Evolutionary conservation across 2,888 invertebrate species (phyloP).

Genomic region (Acholoe squamosa): DNA sequence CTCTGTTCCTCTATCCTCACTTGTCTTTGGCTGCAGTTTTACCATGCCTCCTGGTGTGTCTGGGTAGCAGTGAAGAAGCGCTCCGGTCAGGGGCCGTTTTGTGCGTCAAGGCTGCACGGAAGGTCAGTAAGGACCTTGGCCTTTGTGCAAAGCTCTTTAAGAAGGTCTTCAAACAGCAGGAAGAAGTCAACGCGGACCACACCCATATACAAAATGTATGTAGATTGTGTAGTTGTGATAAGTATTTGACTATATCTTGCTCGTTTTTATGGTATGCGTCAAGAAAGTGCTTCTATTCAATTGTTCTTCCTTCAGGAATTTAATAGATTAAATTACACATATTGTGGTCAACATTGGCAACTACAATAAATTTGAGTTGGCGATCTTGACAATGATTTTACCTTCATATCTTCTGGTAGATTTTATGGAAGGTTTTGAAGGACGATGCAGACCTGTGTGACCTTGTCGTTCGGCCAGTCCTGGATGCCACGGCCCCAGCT

Average conservation of each 20-base stretch:
- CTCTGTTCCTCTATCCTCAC: not conserved
- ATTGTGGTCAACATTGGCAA: no score
- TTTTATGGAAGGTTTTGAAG: slow-evolving; percentile 7
- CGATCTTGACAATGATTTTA: no score
- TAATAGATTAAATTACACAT: no score
- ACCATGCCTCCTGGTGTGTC: slow-evolving; percentile 85
- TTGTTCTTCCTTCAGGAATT: no score
- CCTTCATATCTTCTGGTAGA: not conserved
- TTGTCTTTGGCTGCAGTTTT: slow-evolving; percentile 82
- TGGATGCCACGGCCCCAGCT: not conserved
- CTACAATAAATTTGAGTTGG: no score
- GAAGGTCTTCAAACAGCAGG: slow-evolving; percentile 72
- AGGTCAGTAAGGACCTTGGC: slow-evolving; percentile 19
- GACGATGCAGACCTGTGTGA: slow-evolving; percentile 32
- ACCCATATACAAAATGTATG: slow-evolving; percentile 73
- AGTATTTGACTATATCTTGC: no score
- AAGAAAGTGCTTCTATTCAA: no score
- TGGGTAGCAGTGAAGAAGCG: slow-evolving; percentile 85
- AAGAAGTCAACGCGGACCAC: slow-evolving; percentile 76
- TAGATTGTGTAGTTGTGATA: not conserved
- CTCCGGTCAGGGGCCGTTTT: slow-evolving; percentile 85
- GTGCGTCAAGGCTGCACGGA: slow-evolving; percentile 29
- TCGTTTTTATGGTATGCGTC: no score
- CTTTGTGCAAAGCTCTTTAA: slow-evolving; percentile 64
- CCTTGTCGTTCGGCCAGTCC: not conserved